A percentile compares a stretch with the other conserved stretches of the same genome.
Evolutionary conservation across 2,113 vertebrate species (phyloP).

Genomic region (Bufo gargarizans): DNA sequence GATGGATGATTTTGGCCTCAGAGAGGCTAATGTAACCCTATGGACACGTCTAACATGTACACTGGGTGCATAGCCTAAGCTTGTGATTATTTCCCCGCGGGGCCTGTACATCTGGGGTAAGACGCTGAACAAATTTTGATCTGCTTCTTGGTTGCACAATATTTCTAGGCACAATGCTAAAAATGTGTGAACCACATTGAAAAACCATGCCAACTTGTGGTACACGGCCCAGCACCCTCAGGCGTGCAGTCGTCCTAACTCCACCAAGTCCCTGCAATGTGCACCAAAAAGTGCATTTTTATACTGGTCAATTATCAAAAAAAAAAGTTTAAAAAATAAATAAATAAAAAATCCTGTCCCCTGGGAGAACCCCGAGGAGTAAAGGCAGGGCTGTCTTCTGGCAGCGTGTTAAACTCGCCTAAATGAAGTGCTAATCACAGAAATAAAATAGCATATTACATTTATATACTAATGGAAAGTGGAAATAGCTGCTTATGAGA

Average conservation of each 20-base stretch:
- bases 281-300: background rate
- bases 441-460: conserved; percentile 76
- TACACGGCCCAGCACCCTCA: background rate
- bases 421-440: conserved; percentile 83
- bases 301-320: background rate
- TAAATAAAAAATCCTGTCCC: background rate
- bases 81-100: too few species aligned
- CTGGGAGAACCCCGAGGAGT: background rate
- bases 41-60: too few species aligned
- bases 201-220: background rate
- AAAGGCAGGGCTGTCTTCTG: conserved; percentile 70
- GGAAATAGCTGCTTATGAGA: conserved; percentile 77
- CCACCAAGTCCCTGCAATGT: background rate
- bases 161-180: too few species aligned
- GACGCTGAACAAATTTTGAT: too few species aligned
- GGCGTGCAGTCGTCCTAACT: background rate
- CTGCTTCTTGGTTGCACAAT: too few species aligned
- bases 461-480: conserved; percentile 82
- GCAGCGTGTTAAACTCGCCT: conserved; percentile 74
- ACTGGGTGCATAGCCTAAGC: too few species aligned
- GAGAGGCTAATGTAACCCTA: too few species aligned
- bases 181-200: background rate
- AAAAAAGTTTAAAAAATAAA: background rate
- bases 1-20: too few species aligned
- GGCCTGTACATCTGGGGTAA: too few species aligned